These are phyloP conservation scores for Coreoperca whiteheadi DNA, from an alignment of 2,113 vertebrate species.

Conservation along the genomic window DNA sequence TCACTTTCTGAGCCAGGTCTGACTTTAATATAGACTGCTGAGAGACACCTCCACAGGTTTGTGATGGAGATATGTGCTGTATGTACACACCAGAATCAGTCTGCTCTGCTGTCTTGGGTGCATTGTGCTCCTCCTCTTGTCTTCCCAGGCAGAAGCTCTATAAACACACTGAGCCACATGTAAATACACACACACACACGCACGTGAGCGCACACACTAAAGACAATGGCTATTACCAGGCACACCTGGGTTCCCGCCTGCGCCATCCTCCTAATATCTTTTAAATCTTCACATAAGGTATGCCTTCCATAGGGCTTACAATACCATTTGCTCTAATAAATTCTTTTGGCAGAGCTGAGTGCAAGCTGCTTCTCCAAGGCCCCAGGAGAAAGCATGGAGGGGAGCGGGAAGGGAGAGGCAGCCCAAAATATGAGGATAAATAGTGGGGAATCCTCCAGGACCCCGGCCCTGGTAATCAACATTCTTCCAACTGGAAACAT, in stretches of 20 bases:
- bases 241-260: conserved; percentile 87
- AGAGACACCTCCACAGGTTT: conserved; percentile 19
- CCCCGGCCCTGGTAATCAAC: conserved; percentile 80
- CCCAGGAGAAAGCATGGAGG: conserved; percentile 77
- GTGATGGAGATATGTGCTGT: conserved; percentile 24
- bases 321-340: conserved; percentile 91
- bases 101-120: conserved; percentile 64
- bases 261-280: conserved; percentile 87
- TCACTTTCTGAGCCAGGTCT: background rate
- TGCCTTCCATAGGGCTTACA: conserved; percentile 89
- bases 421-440: conserved; percentile 89
- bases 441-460: conserved; percentile 86
- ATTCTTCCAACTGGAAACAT: conserved; percentile 86
- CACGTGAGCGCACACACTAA: conserved; percentile 61
- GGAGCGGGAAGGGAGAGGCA: conserved; percentile 78
- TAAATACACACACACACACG: conserved; percentile 55
- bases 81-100: conserved; percentile 58
- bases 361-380: conserved; percentile 86
- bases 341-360: conserved; percentile 87
- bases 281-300: conserved; percentile 91
- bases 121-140: conserved; percentile 59
- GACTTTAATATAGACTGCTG: conserved; percentile 23
- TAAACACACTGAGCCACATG: conserved; percentile 73
- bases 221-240: conserved; percentile 87
- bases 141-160: conserved; percentile 70